phyloP scores from a whole-genome alignment of 2,113 vertebrate species.

The Pionites leucogaster region DNA sequence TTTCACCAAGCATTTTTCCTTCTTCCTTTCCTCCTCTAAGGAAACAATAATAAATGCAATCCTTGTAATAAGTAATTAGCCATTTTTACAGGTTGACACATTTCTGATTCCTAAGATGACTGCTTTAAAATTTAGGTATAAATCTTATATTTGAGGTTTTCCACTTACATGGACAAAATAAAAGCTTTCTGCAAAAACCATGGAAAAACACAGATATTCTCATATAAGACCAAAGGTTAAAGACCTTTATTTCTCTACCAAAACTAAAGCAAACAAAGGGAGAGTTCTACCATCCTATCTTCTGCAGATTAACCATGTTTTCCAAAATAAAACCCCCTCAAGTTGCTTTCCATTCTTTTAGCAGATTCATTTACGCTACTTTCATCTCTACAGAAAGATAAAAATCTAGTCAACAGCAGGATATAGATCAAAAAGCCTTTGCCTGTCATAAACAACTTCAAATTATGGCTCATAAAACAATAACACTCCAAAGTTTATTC shows the following conservation, averaged over 20 bases:
- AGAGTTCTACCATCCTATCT: not conserved
- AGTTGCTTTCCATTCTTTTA: not conserved
- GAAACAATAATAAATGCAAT: not conserved
- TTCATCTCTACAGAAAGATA: not conserved
- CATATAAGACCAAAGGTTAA: not conserved
- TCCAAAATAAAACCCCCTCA: not conserved
- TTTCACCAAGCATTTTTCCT: not conserved
- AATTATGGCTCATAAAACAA: not conserved
- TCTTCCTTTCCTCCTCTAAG: not conserved
- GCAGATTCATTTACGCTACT: not conserved
- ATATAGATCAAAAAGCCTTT: constrained; percentile 10
- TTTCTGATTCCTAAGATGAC: not conserved
- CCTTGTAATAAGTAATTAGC: not conserved
- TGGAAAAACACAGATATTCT: not conserved
- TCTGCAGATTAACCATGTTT: not conserved
- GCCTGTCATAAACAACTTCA: not conserved
- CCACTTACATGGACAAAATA: not conserved
- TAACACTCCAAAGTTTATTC: not conserved
- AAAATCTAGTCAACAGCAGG: constrained; percentile 18
- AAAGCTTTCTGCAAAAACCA: not conserved
- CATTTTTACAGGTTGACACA: not conserved
- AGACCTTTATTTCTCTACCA: not conserved
- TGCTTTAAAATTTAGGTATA: not conserved
- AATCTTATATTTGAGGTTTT: not conserved
- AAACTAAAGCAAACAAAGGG: not conserved